phyloP scores from a whole-genome alignment of 2,797 vertebrate species.

The Anguilla megastoma region DNA sequence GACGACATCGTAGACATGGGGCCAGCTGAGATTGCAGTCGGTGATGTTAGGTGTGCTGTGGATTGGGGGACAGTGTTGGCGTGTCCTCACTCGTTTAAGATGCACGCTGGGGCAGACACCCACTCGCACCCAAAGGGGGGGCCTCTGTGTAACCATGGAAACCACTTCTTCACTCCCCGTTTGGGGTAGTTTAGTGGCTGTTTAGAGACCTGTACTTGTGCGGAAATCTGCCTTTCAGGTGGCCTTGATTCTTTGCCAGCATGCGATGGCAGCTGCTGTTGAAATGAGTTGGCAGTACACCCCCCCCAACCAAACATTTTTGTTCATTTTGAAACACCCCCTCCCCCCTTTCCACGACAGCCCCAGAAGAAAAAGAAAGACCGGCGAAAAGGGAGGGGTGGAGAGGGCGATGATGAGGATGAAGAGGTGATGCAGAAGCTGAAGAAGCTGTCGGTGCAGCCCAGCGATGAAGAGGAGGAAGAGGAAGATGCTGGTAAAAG shows the following conservation, averaged over 20 bases:
- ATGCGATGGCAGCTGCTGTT: not conserved
- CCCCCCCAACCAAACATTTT: not conserved
- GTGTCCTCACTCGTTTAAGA: not conserved
- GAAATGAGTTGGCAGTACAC: not conserved
- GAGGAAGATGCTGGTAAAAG: constrained; percentile 64
- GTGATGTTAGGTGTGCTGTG: not conserved
- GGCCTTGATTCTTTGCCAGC: no score
- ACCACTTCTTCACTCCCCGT: not conserved
- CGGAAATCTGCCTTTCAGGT: not conserved
- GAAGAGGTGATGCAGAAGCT: constrained; percentile 78
- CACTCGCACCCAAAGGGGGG: not conserved
- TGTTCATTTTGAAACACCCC: not conserved
- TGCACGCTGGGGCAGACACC: not conserved
- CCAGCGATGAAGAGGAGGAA: constrained; percentile 80
- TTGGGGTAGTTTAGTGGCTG: no score
- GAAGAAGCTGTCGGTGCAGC: constrained; percentile 81
- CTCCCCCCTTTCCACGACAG: constrained; percentile 37
- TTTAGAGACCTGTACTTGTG: not conserved
- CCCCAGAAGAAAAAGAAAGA: constrained; percentile 84
- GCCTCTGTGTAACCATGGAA: not conserved
- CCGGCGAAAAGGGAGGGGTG: constrained; percentile 73
- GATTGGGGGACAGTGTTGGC: not conserved
- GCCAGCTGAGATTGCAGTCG: no score
- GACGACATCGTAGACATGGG: no score
- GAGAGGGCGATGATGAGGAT: constrained; percentile 67